phyloP scores from a whole-genome alignment of 35 echinoderm and acorn worm species.

The Apostichopus japonicus region DNA sequence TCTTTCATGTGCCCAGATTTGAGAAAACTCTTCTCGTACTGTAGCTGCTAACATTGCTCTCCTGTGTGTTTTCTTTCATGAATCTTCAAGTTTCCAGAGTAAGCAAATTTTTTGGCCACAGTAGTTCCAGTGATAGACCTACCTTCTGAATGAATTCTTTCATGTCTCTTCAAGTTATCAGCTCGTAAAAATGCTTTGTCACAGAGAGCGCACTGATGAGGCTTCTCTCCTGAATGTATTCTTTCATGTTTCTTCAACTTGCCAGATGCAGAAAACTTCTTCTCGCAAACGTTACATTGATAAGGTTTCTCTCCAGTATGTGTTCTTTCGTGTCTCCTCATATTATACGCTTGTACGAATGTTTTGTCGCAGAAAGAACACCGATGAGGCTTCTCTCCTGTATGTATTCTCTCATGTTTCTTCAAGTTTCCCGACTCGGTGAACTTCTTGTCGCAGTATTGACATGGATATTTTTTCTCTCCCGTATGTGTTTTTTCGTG shows the following conservation, averaged over 20 bases:
- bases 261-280: conserved; percentile 48
- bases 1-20: too few species aligned
- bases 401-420: conserved; percentile 68
- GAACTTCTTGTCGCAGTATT: conserved; percentile 55
- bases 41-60: too few species aligned
- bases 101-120: too few species aligned
- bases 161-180: neutral
- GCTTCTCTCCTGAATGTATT: conserved; percentile 59
- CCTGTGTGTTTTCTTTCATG: too few species aligned
- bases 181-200: conserved; percentile 1
- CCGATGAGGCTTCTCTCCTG: conserved; percentile 75
- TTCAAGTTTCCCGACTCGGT: conserved; percentile 1
- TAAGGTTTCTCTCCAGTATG: conserved; percentile 75
- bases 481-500: conserved; percentile 21
- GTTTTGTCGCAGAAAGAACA: conserved; percentile 68
- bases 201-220: conserved; percentile 34
- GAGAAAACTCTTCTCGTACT: too few species aligned
- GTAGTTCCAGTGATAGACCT: too few species aligned
- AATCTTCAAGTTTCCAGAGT: too few species aligned
- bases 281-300: conserved; percentile 78
- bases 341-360: conserved; percentile 50
- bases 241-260: conserved; percentile 54
- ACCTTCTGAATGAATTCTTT: neutral
- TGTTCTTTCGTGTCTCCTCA: conserved; percentile 70
- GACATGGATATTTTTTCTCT: conserved; percentile 65